Evolutionary conservation across 2,888 invertebrate genomes (phyloP).

Genomic region (Archips xylosteana): DNA sequence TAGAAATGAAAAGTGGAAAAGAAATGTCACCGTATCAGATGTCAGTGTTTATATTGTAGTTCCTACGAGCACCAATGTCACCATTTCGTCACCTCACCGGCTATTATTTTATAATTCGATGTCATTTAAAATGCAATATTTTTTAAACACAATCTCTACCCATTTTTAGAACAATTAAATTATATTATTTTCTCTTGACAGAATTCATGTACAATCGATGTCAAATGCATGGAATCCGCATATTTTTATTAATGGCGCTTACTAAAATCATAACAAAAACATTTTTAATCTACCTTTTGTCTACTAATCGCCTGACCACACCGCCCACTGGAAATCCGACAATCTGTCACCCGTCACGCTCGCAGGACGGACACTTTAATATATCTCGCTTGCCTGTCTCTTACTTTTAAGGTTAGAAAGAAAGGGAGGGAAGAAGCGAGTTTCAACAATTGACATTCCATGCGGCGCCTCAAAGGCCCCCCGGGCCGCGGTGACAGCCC

Average conservation of each 20-base stretch:
- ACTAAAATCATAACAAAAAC: not conserved
- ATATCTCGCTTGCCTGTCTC: not conserved
- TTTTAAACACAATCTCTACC: no score
- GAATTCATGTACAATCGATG: not conserved
- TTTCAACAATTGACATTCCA: conserved; percentile 27
- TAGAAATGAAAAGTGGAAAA: no score
- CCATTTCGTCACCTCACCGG: no score
- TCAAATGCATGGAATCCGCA: not conserved
- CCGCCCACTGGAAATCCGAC: conserved; percentile 38
- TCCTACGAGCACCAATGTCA: no score
- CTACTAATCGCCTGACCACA: conserved; percentile 31
- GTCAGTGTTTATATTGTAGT: no score
- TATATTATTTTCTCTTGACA: no score
- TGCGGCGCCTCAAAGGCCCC: conserved; percentile 40
- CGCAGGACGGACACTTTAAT: not conserved
- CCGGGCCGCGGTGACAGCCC: conserved; percentile 37
- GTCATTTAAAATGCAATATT: no score
- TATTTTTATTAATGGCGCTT: conserved; percentile 4
- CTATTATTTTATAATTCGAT: no score
- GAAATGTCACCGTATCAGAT: no score
- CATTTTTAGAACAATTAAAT: no score
- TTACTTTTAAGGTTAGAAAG: not conserved
- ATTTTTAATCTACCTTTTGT: conserved; percentile 14
- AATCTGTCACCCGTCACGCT: conserved; percentile 35
- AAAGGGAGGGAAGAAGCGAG: not conserved